These are phyloP conservation scores for Agrotis exclamationis DNA, from an alignment of 2,888 invertebrate species.

Conservation along the genomic window DNA sequence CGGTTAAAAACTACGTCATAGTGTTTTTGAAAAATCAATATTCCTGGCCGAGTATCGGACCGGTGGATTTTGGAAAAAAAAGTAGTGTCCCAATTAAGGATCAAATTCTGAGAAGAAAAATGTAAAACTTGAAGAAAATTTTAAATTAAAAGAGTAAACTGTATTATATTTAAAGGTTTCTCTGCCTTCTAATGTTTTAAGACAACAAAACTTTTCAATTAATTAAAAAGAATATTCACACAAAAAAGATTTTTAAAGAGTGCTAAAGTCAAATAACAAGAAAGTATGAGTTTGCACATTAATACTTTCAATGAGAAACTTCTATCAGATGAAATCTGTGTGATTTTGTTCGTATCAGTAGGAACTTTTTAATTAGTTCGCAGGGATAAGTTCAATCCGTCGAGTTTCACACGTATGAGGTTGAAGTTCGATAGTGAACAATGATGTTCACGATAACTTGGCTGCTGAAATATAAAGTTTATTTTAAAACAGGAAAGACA, in stretches of 20 bases:
- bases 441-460: not conserved
- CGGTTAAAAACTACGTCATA: no score
- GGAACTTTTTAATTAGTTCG: conserved; percentile 73
- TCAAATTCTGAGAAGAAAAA: no score
- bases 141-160: no score
- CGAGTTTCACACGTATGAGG: conserved; percentile 43
- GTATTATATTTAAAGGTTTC: no score
- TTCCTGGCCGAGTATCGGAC: no score
- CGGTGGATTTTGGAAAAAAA: no score
- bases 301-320: conserved; percentile 69
- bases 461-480: not conserved
- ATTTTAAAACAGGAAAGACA: no score
- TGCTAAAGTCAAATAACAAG: conserved; percentile 68
- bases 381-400: conserved; percentile 52
- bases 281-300: conserved; percentile 71
- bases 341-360: conserved; percentile 67
- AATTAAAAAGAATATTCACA: conserved; percentile 8
- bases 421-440: conserved; percentile 19
- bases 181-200: no score
- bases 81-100: no score
- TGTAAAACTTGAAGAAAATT: no score
- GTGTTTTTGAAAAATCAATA: no score
- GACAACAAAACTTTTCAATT: not conserved
- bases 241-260: conserved; percentile 35
- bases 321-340: conserved; percentile 64